phyloP scores from a whole-genome alignment of 2,888 invertebrate species.

The Seira sanloemensis region DNA sequence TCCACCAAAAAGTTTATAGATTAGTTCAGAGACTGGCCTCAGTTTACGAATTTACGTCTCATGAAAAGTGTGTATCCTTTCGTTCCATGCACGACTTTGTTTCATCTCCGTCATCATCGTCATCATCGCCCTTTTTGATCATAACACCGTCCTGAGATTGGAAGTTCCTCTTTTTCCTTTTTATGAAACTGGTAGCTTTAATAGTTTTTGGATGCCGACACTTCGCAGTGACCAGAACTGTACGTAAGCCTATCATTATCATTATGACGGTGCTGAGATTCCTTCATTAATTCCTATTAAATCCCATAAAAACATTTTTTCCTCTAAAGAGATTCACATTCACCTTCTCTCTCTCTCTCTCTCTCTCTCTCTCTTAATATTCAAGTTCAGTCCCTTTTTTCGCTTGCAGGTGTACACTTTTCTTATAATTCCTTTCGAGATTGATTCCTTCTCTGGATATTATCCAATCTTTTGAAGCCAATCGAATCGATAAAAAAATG shows the following conservation, averaged over 20 bases:
- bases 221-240: no score
- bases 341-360: no score
- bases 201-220: not conserved
- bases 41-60: no score
- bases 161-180: not conserved
- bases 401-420: not conserved
- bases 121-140: not conserved
- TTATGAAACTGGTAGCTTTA: not conserved
- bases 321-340: not conserved
- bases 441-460: not conserved
- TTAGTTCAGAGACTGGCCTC: no score
- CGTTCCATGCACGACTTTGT: not conserved
- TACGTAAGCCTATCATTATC: not conserved
- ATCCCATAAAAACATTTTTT: not conserved
- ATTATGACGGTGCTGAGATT: not conserved
- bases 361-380: constrained; percentile 4
- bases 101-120: not conserved
- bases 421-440: not conserved
- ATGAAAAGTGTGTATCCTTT: no score
- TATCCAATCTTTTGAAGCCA: not conserved
- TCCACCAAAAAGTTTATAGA: no score
- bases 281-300: constrained; percentile 1
- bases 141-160: not conserved
- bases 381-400: not conserved
- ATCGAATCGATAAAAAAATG: not conserved